phyloP scores from a whole-genome alignment of 2,888 invertebrate genomes.

The Hypena proboscidalis region DNA sequence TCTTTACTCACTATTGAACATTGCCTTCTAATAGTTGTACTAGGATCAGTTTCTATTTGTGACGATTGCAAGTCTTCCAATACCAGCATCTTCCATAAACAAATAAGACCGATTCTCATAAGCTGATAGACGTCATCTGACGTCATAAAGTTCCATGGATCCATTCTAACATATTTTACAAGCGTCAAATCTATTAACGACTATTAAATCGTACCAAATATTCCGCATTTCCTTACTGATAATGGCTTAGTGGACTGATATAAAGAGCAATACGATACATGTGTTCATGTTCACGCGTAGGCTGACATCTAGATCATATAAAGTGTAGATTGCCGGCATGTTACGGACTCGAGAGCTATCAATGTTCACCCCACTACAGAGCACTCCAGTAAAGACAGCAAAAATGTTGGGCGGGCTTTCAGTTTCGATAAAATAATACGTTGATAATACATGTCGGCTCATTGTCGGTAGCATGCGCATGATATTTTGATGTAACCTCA shows the following conservation, averaged over 20 bases:
- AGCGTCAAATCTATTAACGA: conserved; percentile 39
- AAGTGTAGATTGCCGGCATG: conserved; percentile 6
- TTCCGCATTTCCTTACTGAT: conserved; percentile 18
- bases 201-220: conserved; percentile 29
- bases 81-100: neutral
- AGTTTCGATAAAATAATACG: too few species aligned
- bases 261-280: conserved; percentile 38
- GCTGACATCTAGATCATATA: neutral
- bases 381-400: too few species aligned
- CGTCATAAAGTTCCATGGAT: neutral
- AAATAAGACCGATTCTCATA: neutral
- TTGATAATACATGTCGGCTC: conserved; percentile 5
- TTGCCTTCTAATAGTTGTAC: conserved; percentile 3
- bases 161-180: neutral
- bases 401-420: too few species aligned
- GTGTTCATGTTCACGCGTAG: conserved; percentile 36
- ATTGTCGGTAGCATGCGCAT: conserved; percentile 14
- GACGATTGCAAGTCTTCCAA: conserved; percentile 10
- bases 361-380: too few species aligned
- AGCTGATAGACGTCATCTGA: neutral
- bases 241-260: conserved; percentile 26
- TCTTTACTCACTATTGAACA: neutral
- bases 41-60: conserved; percentile 1
- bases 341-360: too few species aligned
- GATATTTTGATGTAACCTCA: too few species aligned